These are phyloP conservation scores for Ormyrus thymus DNA, from an alignment of 2,888 invertebrate genomes.

Conservation along the genomic window DNA sequence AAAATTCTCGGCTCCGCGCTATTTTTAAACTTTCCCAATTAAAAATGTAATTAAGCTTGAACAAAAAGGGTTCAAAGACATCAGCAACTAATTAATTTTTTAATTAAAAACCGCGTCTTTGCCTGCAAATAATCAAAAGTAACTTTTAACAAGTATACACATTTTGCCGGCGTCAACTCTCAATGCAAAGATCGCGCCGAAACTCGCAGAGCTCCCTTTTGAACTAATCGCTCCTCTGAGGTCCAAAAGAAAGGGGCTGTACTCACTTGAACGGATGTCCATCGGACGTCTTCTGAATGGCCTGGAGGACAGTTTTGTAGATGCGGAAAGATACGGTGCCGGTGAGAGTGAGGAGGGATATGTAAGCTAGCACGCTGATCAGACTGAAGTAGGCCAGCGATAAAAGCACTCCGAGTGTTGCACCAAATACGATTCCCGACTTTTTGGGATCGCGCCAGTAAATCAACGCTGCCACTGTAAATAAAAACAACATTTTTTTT, in stretches of 20 bases:
- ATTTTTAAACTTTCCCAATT: too few relatives aligned
- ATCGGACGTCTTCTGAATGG: slow-evolving; percentile 96
- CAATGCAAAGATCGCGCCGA: background rate
- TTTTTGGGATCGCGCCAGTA: slow-evolving; percentile 98
- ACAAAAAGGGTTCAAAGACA: too few relatives aligned
- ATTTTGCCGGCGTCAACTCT: background rate
- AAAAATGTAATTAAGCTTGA: too few relatives aligned
- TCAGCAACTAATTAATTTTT: too few relatives aligned
- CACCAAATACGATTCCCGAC: slow-evolving; percentile 95
- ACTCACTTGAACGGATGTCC: slow-evolving; percentile 98
- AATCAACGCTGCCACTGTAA: slow-evolving; percentile 94
- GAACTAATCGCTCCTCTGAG: background rate
- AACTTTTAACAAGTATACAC: too few relatives aligned
- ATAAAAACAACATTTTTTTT: slow-evolving; percentile 40
- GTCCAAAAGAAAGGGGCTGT: background rate
- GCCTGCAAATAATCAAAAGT: too few relatives aligned
- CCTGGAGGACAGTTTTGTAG: slow-evolving; percentile 96
- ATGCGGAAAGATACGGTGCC: slow-evolving; percentile 95
- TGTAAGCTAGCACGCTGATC: slow-evolving; percentile 96
- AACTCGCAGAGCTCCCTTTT: background rate
- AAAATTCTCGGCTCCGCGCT: too few relatives aligned
- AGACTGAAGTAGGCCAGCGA: slow-evolving; percentile 96
- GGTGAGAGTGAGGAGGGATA: slow-evolving; percentile 88
- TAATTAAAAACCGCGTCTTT: too few relatives aligned
- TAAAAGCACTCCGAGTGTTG: slow-evolving; percentile 90